phyloP scores from a whole-genome alignment of 2,113 vertebrate genomes.

The Oenanthe oenanthe region DNA sequence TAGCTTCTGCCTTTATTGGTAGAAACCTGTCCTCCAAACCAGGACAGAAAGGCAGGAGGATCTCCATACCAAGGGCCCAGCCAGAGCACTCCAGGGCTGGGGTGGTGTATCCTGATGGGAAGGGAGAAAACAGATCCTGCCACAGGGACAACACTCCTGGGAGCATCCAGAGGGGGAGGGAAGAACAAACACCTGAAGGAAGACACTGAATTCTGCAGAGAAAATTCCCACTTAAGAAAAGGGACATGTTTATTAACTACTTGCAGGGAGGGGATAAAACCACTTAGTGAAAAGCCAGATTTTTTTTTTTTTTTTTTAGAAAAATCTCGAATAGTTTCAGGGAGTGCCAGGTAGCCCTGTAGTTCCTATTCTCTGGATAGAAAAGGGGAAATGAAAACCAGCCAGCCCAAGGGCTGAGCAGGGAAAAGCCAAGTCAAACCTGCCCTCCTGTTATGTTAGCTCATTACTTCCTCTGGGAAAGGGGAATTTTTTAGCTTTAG shows the following conservation, averaged over 20 bases:
- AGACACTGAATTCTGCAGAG: neutral
- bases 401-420: too few relatives aligned
- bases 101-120: neutral
- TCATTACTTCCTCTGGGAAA: neutral
- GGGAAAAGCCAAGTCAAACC: neutral
- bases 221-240: neutral
- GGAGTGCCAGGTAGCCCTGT: neutral
- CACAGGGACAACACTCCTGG: accelerated
- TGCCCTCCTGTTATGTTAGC: neutral
- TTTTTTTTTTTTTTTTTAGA: neutral
- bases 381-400: neutral
- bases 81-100: too few relatives aligned
- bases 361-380: neutral
- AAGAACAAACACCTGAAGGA: neutral
- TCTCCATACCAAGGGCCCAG: too few relatives aligned
- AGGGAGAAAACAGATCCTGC: neutral
- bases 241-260: neutral
- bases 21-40: too few relatives aligned
- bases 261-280: neutral
- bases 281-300: neutral
- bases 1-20: too few relatives aligned
- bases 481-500: neutral
- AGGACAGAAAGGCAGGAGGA: too few relatives aligned
- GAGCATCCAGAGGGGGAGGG: neutral
- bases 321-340: neutral